Evolutionary conservation across 2,113 vertebrate genomes (phyloP).

Genomic region (Origma solitaria): DNA sequence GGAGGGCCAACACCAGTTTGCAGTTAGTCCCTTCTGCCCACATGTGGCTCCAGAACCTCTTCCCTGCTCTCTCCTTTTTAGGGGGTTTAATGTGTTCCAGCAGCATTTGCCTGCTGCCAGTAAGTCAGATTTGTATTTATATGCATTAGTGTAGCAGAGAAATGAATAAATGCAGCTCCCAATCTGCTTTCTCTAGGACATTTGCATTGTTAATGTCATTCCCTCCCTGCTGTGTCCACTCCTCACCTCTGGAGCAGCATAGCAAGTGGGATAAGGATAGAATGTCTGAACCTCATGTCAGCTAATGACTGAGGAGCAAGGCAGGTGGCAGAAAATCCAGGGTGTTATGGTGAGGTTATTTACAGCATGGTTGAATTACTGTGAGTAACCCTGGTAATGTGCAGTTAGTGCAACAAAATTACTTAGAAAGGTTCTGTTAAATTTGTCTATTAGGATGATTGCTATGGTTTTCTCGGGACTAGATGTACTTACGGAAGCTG

Average conservation of each 20-base stretch:
- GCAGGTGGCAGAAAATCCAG: background rate
- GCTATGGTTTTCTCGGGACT: background rate
- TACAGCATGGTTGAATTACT: background rate
- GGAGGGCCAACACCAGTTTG: background rate
- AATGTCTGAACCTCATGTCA: fast-evolving
- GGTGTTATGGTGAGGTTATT: background rate
- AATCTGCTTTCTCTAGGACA: background rate
- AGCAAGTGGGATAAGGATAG: background rate
- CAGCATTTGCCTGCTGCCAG: background rate
- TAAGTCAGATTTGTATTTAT: background rate
- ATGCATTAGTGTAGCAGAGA: background rate
- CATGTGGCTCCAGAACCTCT: background rate
- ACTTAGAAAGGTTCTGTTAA: background rate
- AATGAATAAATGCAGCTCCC: background rate
- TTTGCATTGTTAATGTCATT: background rate
- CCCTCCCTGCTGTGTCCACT: background rate
- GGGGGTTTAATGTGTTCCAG: background rate
- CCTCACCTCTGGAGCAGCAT: background rate
- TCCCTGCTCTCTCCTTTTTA: background rate
- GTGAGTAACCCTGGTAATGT: background rate
- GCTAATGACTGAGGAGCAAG: background rate
- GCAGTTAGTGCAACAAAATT: background rate
- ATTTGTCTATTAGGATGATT: background rate
- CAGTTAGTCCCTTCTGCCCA: background rate
- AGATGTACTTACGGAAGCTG: background rate